phyloP scores from a whole-genome alignment of 2,113 vertebrate species.

The Datnioides undecimradiatus region DNA sequence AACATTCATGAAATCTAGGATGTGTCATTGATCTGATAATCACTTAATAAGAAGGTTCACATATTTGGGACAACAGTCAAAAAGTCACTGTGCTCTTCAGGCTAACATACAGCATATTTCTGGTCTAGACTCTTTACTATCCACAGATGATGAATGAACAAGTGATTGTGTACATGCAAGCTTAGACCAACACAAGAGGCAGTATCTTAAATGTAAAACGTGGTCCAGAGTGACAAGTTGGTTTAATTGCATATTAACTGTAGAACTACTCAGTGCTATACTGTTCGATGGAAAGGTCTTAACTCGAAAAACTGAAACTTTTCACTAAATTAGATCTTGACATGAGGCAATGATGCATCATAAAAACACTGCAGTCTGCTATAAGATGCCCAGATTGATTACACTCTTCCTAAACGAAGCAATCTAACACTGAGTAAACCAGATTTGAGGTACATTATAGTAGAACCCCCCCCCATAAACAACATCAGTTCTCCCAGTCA shows the following conservation, averaged over 20 bases:
- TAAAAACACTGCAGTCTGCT: neutral
- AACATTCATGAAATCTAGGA: slow-evolving; percentile 51
- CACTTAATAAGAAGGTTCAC: slow-evolving; percentile 39
- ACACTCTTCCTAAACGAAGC: neutral
- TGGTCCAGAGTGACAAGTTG: neutral
- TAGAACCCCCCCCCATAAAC: slow-evolving; percentile 5
- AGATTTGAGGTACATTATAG: slow-evolving; percentile 44
- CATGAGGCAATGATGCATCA: neutral
- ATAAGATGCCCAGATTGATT: slow-evolving; percentile 2
- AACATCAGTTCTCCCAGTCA: slow-evolving; percentile 2
- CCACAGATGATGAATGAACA: slow-evolving; percentile 15
- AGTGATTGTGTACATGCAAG: slow-evolving; percentile 41
- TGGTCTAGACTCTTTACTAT: neutral
- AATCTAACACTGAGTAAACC: slow-evolving; percentile 7
- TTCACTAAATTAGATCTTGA: neutral
- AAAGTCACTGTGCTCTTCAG: slow-evolving; percentile 40
- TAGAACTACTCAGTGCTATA: neutral
- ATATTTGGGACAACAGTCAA: slow-evolving; percentile 56
- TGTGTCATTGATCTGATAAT: neutral
- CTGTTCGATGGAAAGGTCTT: neutral
- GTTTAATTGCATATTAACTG: slow-evolving; percentile 36
- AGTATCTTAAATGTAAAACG: neutral
- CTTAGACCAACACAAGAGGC: slow-evolving; percentile 9
- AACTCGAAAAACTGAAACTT: neutral
- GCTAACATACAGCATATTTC: slow-evolving; percentile 28